These are phyloP conservation scores for Enteromius mattozi DNA, from an alignment of 2,797 vertebrate species.

Conservation along the genomic window DNA sequence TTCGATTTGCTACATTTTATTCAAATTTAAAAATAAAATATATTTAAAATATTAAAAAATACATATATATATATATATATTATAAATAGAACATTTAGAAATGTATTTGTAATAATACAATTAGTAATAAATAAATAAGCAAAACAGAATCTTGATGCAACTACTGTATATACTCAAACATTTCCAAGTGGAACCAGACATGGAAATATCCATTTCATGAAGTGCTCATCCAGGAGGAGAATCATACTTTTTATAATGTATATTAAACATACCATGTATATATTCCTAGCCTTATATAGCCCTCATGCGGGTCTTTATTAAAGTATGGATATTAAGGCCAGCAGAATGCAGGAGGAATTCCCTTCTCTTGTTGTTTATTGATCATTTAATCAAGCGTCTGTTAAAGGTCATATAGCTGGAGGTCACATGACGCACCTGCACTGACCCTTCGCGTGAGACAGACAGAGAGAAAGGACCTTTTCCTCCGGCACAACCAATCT, in stretches of 20 bases:
- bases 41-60: background rate
- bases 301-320: background rate
- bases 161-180: too few relatives aligned
- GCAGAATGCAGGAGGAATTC: background rate
- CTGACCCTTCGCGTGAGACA: background rate
- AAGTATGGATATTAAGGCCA: background rate
- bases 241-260: background rate
- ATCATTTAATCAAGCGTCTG: background rate
- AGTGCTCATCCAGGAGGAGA: background rate
- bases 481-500: background rate
- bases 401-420: slow-evolving; percentile 5
- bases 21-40: background rate
- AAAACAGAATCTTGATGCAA: background rate
- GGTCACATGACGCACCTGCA: slow-evolving; percentile 14
- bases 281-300: background rate
- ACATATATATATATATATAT: too few relatives aligned
- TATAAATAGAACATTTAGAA: background rate
- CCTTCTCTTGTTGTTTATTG: background rate
- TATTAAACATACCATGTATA: background rate
- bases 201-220: background rate
- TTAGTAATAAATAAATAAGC: too few relatives aligned
- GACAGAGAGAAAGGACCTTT: background rate
- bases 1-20: too few relatives aligned
- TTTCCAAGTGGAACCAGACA: background rate
- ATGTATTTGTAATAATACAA: background rate